Conservation (phyloP, 2,888 invertebrate species). For the Hirtodrosophila confusa region DNA sequence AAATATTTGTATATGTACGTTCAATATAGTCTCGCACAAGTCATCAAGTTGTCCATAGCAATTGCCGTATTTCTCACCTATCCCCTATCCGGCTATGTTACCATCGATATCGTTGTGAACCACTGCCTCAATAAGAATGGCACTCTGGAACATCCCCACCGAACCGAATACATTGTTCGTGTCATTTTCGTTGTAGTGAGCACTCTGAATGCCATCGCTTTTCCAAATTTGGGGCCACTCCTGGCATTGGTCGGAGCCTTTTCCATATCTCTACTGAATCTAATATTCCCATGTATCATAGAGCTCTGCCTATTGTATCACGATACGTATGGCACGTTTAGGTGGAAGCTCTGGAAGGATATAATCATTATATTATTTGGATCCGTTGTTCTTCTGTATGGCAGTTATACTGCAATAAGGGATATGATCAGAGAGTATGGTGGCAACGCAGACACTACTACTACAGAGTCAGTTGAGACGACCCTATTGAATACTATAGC, state of each 20-base stretch:
- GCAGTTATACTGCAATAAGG: slow-evolving; percentile 12
- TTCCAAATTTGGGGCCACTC: slow-evolving; percentile 51
- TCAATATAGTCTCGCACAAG: slow-evolving; percentile 87
- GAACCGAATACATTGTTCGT: slow-evolving; percentile 38
- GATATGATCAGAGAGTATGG: slow-evolving; percentile 24
- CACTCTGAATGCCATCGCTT: slow-evolving; percentile 38
- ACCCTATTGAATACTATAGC: too few species aligned
- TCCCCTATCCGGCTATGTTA: slow-evolving; percentile 97
- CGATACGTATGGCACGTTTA: slow-evolving; percentile 23
- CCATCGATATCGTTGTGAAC: slow-evolving; percentile 95
- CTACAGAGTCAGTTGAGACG: too few species aligned
- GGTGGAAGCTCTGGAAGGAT: slow-evolving; percentile 50
- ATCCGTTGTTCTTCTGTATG: slow-evolving; percentile 7
- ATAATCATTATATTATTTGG: slow-evolving; percentile 29
- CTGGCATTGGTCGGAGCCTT: slow-evolving; percentile 48
- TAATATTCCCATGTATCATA: slow-evolving; percentile 50
- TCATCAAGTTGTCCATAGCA: slow-evolving; percentile 91
- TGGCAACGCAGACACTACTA: too few species aligned
- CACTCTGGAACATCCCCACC: neutral
- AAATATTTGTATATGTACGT: neutral
- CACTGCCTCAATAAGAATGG: slow-evolving; percentile 39
- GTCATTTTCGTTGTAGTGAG: slow-evolving; percentile 13
- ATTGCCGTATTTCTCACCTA: slow-evolving; percentile 95
- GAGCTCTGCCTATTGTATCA: slow-evolving; percentile 50
- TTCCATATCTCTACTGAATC: slow-evolving; percentile 51